phyloP scores from a whole-genome alignment of 92 coral and sea anemone species.

The Porites divaricata region DNA sequence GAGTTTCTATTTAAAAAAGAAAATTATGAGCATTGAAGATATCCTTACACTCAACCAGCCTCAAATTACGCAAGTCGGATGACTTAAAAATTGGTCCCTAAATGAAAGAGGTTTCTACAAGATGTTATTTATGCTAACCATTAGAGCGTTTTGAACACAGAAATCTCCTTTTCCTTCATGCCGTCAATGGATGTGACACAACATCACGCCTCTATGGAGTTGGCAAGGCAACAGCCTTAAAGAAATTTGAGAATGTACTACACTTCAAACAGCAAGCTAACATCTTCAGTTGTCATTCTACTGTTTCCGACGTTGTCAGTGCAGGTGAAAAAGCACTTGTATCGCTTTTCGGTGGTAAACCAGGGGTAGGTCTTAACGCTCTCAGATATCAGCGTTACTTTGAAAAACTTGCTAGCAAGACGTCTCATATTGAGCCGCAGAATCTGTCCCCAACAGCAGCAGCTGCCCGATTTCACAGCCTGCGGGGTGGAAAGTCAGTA shows the following conservation, averaged over 20 bases:
- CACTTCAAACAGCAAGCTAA: constrained; percentile 68
- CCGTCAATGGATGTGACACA: constrained; percentile 59
- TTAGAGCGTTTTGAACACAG: background rate
- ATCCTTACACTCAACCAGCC: too few relatives aligned
- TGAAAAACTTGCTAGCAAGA: constrained; percentile 47
- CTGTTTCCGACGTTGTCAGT: constrained; percentile 7
- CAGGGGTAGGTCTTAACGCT: constrained; percentile 63
- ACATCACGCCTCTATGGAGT: constrained; percentile 54
- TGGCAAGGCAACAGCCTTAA: constrained; percentile 56
- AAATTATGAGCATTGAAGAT: too few relatives aligned
- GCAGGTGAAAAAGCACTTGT: constrained; percentile 43
- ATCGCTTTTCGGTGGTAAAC: constrained; percentile 54
- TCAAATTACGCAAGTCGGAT: too few relatives aligned
- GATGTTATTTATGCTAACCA: too few relatives aligned
- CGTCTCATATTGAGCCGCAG: constrained; percentile 50
- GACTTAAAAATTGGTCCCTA: too few relatives aligned
- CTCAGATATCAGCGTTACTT: constrained; percentile 44
- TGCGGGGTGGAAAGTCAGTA: constrained; percentile 7
- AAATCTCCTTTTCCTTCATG: constrained; percentile 46
- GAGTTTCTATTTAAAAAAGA: too few relatives aligned
- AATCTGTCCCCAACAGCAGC: constrained; percentile 56
- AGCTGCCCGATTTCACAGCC: constrained; percentile 41
- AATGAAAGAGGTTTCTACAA: too few relatives aligned
- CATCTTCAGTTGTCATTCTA: constrained; percentile 17
- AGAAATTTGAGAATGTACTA: constrained; percentile 27